These are phyloP conservation scores for Epinotia ramella DNA, from an alignment of 2,888 invertebrate species.

Conservation along the genomic window DNA sequence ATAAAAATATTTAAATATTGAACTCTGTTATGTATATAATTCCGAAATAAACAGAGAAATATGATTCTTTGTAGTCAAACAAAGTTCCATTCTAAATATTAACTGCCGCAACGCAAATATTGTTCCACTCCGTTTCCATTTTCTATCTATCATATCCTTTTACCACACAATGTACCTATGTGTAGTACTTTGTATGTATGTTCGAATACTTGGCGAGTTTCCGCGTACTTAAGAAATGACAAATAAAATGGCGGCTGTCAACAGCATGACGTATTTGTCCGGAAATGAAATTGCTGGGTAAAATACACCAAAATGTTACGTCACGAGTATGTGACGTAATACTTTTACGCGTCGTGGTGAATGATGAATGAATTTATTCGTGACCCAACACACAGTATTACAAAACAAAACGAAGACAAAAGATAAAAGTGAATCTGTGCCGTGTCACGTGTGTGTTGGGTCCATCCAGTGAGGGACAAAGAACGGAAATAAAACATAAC, in stretches of 20 bases:
- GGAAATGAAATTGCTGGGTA: conserved; percentile 32
- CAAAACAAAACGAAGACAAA: too few species aligned
- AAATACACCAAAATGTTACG: conserved; percentile 9
- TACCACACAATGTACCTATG: conserved; percentile 8
- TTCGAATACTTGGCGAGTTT: conserved; percentile 25
- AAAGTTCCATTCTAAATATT: conserved; percentile 7
- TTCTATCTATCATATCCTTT: conserved; percentile 16
- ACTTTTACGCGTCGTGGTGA: background rate
- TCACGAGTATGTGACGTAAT: background rate
- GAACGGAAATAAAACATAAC: too few species aligned
- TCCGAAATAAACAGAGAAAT: background rate
- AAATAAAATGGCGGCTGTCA: conserved; percentile 41
- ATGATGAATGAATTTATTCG: too few species aligned
- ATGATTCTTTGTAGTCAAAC: background rate
- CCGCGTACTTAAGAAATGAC: conserved; percentile 43
- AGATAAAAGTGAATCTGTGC: too few species aligned
- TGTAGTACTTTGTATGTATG: background rate
- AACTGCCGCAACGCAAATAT: conserved; percentile 14
- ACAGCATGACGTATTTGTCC: conserved; percentile 22
- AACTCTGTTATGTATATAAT: too few species aligned
- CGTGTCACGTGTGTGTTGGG: too few species aligned
- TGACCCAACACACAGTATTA: too few species aligned
- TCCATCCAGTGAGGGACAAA: too few species aligned
- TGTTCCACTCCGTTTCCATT: conserved; percentile 9
- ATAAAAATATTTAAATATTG: too few species aligned